phyloP scores from a whole-genome alignment of 2,888 invertebrate species.

The Ophonus ardosiacus region DNA sequence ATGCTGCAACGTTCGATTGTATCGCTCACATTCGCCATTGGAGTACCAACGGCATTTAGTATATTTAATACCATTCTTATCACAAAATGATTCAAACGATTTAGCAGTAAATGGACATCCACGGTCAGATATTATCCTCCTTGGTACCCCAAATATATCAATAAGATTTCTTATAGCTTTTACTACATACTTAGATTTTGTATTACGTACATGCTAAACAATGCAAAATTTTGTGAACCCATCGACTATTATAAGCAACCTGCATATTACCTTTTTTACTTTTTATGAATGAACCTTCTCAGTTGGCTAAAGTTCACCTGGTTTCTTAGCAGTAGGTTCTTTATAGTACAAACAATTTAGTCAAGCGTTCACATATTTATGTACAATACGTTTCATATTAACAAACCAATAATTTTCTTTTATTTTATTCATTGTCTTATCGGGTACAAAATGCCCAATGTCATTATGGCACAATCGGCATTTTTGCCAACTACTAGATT shows the following conservation, averaged over 20 bases:
- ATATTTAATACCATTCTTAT: not conserved
- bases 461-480: too few species aligned
- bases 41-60: constrained; percentile 6
- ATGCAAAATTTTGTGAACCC: not conserved
- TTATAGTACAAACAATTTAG: not conserved
- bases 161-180: not conserved
- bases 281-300: too few species aligned
- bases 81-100: not conserved
- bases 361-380: not conserved
- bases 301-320: too few species aligned
- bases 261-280: constrained; percentile 7
- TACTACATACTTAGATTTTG: constrained; percentile 20
- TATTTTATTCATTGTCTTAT: too few species aligned
- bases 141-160: constrained; percentile 3
- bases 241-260: not conserved
- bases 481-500: too few species aligned
- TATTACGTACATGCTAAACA: too few species aligned
- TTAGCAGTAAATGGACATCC: constrained; percentile 2
- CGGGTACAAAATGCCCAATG: too few species aligned
- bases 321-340: not conserved
- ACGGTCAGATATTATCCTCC: not conserved
- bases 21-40: not conserved
- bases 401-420: too few species aligned
- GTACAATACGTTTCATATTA: not conserved
- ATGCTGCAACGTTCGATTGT: not conserved